Conservation (phyloP, 2,797 vertebrate species). For the Morus bassanus region DNA sequence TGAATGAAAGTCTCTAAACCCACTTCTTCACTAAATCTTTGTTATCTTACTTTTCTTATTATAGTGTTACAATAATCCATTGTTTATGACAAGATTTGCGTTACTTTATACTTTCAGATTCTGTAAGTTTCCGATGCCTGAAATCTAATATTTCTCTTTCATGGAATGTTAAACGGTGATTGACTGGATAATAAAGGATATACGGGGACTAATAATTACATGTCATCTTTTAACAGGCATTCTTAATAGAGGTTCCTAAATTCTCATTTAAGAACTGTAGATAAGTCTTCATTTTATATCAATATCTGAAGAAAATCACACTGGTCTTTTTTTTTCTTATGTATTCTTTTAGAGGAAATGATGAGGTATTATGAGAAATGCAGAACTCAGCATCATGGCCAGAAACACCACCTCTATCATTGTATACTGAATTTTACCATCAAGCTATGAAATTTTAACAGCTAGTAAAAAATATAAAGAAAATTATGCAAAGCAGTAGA, state of each 20-base stretch:
- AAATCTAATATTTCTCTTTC: conserved; percentile 22
- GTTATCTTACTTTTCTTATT: not conserved
- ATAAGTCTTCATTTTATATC: conserved; percentile 2
- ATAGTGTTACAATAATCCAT: not conserved
- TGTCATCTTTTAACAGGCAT: not conserved
- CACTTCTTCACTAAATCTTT: conserved; percentile 29
- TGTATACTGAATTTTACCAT: not conserved
- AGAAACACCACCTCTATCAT: not conserved
- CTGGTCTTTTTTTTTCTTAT: not conserved
- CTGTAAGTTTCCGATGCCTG: not conserved
- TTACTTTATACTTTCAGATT: not conserved
- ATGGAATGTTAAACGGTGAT: not conserved
- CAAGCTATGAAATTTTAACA: not conserved
- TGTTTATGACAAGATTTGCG: not conserved
- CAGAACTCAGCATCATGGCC: not conserved
- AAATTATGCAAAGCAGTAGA: not conserved
- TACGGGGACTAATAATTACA: conserved; percentile 34
- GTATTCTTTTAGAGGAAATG: not conserved
- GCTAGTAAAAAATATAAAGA: not conserved
- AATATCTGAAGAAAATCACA: not conserved
- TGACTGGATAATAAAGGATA: conserved; percentile 36
- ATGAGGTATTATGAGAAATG: not conserved
- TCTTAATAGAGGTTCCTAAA: not conserved
- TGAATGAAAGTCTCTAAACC: not conserved
- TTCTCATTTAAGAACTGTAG: conserved; percentile 4